Conservation (phyloP, 2,888 invertebrate genomes). For the Cataglyphis livida region DNA sequence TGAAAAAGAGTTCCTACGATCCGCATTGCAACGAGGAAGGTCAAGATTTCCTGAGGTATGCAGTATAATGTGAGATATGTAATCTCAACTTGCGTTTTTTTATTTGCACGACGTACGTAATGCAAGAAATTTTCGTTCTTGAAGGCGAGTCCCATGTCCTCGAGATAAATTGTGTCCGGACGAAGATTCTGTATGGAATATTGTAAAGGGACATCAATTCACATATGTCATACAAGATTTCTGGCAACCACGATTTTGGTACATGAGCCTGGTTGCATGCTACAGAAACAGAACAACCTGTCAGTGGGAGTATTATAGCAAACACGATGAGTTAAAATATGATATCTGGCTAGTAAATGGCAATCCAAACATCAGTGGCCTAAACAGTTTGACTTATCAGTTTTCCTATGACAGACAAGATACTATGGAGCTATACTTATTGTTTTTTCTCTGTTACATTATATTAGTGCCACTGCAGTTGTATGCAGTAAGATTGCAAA, state of each 20-base stretch:
- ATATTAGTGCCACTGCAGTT: conserved; percentile 95
- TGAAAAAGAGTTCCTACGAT: conserved; percentile 94
- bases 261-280: conserved; percentile 97
- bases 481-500: conserved; percentile 95
- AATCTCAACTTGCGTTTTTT: not conserved
- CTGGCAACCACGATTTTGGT: conserved; percentile 98
- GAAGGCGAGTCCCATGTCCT: conserved; percentile 93
- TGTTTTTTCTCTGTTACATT: conserved; percentile 95
- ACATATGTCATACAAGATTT: conserved; percentile 97
- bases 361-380: conserved; percentile 94
- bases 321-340: conserved; percentile 89
- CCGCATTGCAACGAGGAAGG: conserved; percentile 92
- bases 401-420: conserved; percentile 98
- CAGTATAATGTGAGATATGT: not conserved
- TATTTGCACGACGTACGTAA: not conserved
- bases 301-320: conserved; percentile 93
- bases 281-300: conserved; percentile 93
- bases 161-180: conserved; percentile 92
- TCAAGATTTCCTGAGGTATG: conserved; percentile 89
- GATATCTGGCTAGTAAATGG: conserved; percentile 99
- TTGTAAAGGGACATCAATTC: conserved; percentile 95
- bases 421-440: conserved; percentile 95
- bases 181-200: conserved; percentile 94
- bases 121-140: conserved; percentile 35
- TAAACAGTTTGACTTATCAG: conserved; percentile 96